phyloP scores from a whole-genome alignment of 2,113 vertebrate species.

The Cynocephalus volans region DNA sequence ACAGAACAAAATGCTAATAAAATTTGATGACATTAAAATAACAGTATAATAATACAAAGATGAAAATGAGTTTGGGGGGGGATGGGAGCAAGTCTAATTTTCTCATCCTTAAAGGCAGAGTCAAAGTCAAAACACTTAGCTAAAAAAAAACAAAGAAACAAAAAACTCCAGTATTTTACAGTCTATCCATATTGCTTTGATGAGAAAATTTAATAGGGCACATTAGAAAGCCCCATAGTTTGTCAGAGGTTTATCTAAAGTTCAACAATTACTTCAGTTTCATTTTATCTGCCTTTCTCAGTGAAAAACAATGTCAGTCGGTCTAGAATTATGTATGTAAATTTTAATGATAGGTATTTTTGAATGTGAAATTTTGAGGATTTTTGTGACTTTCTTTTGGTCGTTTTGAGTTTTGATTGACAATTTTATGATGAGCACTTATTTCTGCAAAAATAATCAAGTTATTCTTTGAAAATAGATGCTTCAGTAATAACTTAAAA shows the following conservation, averaged over 20 bases:
- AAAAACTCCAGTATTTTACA: neutral
- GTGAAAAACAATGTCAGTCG: constrained; percentile 36
- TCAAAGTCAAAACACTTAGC: neutral
- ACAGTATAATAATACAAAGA: constrained; percentile 30
- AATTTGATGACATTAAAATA: constrained; percentile 48
- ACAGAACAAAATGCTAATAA: neutral
- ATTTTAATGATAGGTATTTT: constrained; percentile 18
- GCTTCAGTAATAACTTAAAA: constrained; percentile 29
- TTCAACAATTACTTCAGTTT: constrained; percentile 9
- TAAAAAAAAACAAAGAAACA: neutral
- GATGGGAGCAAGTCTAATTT: neutral
- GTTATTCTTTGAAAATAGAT: constrained; percentile 61
- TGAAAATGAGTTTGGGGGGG: neutral
- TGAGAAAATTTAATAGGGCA: constrained; percentile 9
- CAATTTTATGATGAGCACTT: constrained; percentile 49
- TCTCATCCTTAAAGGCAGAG: neutral
- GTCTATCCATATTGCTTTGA: neutral
- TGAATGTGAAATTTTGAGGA: neutral
- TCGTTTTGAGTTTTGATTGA: constrained; percentile 53
- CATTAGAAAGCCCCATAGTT: neutral
- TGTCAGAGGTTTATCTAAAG: neutral
- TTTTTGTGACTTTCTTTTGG: neutral
- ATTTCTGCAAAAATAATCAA: constrained; percentile 48
- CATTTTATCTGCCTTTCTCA: constrained; percentile 38
- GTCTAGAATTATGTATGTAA: constrained; percentile 54